Conservation (phyloP, 53 echinoderm and acorn worm species). For the Zoroaster sp. region DNA sequence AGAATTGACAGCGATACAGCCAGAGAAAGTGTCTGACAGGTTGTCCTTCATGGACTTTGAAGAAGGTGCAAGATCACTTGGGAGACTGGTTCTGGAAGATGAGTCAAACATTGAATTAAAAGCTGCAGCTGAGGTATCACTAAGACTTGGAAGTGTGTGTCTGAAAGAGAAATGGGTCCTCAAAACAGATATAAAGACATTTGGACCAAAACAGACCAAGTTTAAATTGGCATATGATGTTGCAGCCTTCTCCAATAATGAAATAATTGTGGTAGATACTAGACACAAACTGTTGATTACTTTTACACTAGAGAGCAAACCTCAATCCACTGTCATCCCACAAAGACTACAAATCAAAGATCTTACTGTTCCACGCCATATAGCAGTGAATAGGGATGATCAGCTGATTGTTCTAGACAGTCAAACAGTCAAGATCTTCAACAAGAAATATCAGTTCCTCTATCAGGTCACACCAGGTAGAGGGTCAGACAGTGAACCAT, state of each 20-base stretch:
- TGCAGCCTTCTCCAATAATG: constrained; percentile 2
- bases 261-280: not conserved
- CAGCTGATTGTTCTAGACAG: not conserved
- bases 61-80: not conserved
- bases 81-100: not conserved
- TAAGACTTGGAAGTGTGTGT: not conserved
- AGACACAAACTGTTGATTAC: not conserved
- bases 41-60: not conserved
- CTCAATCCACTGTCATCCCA: not conserved
- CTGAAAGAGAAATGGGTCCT: no score
- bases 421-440: constrained; percentile 3
- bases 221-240: not conserved
- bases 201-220: not conserved
- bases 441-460: not conserved
- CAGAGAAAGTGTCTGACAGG: not conserved
- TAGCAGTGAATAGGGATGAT: not conserved
- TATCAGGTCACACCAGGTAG: not conserved
- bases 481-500: not conserved
- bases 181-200: not conserved
- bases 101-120: not conserved
- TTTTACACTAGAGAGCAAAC: not conserved
- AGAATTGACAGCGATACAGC: not conserved
- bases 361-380: not conserved
- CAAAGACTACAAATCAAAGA: not conserved
- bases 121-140: not conserved